phyloP scores from a whole-genome alignment of 1,140 invertebrate genomes.

The Belonocnema kinseyi region DNA sequence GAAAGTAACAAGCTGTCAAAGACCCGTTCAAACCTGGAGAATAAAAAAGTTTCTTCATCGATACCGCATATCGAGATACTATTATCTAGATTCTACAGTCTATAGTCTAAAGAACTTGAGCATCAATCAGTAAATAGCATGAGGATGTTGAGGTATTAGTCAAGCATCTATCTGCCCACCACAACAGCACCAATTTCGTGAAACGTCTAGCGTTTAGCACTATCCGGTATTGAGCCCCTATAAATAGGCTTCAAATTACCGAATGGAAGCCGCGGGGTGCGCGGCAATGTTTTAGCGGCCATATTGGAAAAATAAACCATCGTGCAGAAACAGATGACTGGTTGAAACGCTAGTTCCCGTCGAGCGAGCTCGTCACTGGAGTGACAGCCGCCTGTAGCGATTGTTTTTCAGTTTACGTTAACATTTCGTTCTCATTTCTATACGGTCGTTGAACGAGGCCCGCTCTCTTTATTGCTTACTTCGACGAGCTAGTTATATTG shows the following conservation, averaged over 20 bases:
- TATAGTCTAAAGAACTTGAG: no score
- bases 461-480: constrained; percentile 53
- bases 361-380: constrained; percentile 64
- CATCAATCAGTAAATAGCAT: no score
- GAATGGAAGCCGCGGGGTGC: constrained; percentile 59
- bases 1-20: no score
- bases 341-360: constrained; percentile 55
- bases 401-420: constrained; percentile 73
- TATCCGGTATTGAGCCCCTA: constrained; percentile 51
- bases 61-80: no score
- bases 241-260: constrained; percentile 71
- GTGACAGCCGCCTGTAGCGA: constrained; percentile 70
- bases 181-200: constrained; percentile 46
- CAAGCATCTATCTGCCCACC: neutral
- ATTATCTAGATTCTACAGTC: no score
- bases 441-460: constrained; percentile 70
- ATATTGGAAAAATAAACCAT: constrained; percentile 73
- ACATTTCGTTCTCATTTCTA: constrained; percentile 68
- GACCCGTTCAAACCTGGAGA: no score
- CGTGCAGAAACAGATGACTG: constrained; percentile 70
- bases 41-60: no score
- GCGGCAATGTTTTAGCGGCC: constrained; percentile 68
- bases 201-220: constrained; percentile 39
- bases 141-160: neutral
- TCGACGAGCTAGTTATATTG: constrained; percentile 60